These are phyloP conservation scores for Napeogenes inachia DNA, from an alignment of 2,888 invertebrate species.

Conservation along the genomic window DNA sequence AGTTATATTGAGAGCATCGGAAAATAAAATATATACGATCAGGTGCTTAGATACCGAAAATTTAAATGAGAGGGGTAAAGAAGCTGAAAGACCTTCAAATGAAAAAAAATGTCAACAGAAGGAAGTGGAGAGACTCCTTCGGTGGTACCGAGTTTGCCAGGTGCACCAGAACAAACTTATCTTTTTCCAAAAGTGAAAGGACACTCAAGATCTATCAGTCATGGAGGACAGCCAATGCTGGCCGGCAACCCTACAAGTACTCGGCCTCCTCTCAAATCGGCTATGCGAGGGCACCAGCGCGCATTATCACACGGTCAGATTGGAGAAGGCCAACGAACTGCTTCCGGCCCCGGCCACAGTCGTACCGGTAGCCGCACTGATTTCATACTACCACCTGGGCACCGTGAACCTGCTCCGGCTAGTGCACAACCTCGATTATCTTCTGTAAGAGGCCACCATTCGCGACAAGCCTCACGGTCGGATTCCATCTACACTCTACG, in stretches of 20 bases:
- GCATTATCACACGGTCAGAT: slow-evolving; percentile 94
- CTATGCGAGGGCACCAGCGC: slow-evolving; percentile 86
- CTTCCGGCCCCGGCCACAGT: slow-evolving; percentile 81
- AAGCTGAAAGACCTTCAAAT: slow-evolving; percentile 70
- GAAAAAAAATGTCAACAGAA: slow-evolving; percentile 83
- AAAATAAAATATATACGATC: slow-evolving; percentile 39
- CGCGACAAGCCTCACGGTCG: slow-evolving; percentile 91
- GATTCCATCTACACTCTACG: slow-evolving; percentile 93
- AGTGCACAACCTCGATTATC: slow-evolving; percentile 69
- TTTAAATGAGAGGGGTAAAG: slow-evolving; percentile 71
- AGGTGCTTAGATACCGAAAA: slow-evolving; percentile 43
- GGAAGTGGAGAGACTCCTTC: slow-evolving; percentile 79
- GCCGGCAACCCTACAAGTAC: slow-evolving; percentile 65
- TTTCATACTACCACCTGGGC: slow-evolving; percentile 91
- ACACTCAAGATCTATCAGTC: slow-evolving; percentile 90
- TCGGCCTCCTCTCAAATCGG: slow-evolving; percentile 85
- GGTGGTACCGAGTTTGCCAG: slow-evolving; percentile 69
- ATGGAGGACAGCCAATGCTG: slow-evolving; percentile 82
- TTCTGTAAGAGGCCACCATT: slow-evolving; percentile 79
- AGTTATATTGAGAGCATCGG: slow-evolving; percentile 36
- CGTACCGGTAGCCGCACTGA: slow-evolving; percentile 91
- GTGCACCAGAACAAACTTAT: slow-evolving; percentile 74
- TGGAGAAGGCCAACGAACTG: slow-evolving; percentile 72
- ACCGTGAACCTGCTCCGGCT: slow-evolving; percentile 80
- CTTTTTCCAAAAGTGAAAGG: slow-evolving; percentile 77